Base-by-base conservation (phyloP, 2,888 invertebrate species). In the Griposia aprilina region DNA sequence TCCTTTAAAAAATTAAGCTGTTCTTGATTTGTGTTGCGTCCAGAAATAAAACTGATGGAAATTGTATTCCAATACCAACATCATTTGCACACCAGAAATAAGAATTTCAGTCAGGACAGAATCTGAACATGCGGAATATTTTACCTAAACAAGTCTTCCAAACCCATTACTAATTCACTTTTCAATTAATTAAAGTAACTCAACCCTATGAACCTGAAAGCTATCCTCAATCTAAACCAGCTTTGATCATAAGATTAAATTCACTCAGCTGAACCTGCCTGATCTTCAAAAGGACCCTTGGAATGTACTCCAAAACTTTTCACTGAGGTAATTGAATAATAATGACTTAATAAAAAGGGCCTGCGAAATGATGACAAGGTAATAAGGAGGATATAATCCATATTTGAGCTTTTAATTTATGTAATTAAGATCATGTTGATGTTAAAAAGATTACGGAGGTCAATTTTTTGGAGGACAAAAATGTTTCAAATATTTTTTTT, bases 241-340 rank as follows among this genome's bases (percentile, higher is more conserved):
- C 89, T 86, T 88, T 87, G 83, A 88, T 88, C 81, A 68, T 52
- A 66, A 78, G 78, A 85, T 86, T 80, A 85, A 79, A 83, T 82
- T 80, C 81, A 76, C 79, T 82, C 80, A 45, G 59, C 74, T 85
- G 82, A 80, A 77, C 73, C 66, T 48, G 71, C 75, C 74, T 74
- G 73, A 72, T 75, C 76, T 73, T 82, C 80, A 85, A 86, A 82
- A 76, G 75, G 55, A 75, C 67, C 78, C 74, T 81, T 45, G 17
- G 74, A 83, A 78, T 78, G 59, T 55, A 73, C 63, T 72, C 59
- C 48, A 74, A 52, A 76, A 45, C 82, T 69, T 78, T 81, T 77
- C 45, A 73, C 30, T 23, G 13, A 74, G 45, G 63, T 83, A 83
- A 85, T 85, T 78, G 75, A 80, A 85, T 85, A 80, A 85, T 85